Base-by-base conservation (phyloP, 1,140 invertebrate species). In the Aricia agestis region DNA sequence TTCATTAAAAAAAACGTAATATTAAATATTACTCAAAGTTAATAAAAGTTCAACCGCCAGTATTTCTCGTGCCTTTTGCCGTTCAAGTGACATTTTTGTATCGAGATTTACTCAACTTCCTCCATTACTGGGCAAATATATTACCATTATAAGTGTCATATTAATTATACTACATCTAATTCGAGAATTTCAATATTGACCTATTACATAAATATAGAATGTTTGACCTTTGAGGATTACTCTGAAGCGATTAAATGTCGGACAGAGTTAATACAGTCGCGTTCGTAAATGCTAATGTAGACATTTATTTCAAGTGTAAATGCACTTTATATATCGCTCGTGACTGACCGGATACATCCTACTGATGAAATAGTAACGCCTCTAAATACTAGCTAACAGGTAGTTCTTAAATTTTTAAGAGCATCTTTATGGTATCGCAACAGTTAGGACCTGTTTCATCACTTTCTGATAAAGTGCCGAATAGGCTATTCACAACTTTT, bases 141-240 rank as follows among this genome's bases (percentile, higher is more conserved):
- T 52, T 52, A 15, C 2, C 45, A 63, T 5, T 2, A 19, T 63
- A 19, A 63, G 18, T 63, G 59, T 63, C 18, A 63, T 10, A 19
- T 63, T 63, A 18, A 63, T 63, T 63, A 63, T 19, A 59, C n/a
- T 10, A 11, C 19, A 19, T 63, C 59, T 19, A 63, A 63, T 19
- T 63, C 18, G 2, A 19, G 10, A 63, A 63, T 63, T 63, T 63
- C 19, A 63, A 63, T 63, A 19, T 63, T 63, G 59, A 63, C 59
- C 59, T 63, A 63, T 63, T 63, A 63, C 59, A 63, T 19, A 63
- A 63, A 63, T 25, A 17, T 63, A 31, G 59, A 63, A 63, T 63
- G 59, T 19, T 59, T 63, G 59, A 63, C 59, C 59, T 63, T 63
- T 63, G 58, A 19, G 59, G 59, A 63, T 63, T 63, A 19, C 59